phyloP scores from a whole-genome alignment of 2,797 vertebrate species.

The Thripadectes ignobilis region DNA sequence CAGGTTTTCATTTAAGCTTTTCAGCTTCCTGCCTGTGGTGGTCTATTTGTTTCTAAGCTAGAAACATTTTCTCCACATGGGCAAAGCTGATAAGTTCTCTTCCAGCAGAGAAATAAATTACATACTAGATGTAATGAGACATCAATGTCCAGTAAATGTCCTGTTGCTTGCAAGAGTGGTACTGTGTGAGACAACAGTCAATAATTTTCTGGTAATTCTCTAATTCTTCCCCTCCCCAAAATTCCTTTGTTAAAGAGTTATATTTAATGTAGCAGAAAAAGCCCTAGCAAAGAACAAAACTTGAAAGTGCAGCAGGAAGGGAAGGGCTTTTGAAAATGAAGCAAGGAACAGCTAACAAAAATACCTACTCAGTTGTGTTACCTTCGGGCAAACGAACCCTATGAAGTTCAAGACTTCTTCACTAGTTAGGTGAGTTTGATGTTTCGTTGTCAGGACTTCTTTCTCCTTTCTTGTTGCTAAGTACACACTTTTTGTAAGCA shows the following conservation, averaged over 20 bases:
- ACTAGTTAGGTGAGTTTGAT: neutral
- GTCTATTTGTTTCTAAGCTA: slow-evolving; percentile 73
- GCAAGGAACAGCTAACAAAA: neutral
- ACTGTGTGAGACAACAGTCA: slow-evolving; percentile 41
- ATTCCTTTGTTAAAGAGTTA: slow-evolving; percentile 32
- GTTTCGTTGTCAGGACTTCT: neutral
- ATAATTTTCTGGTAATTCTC: slow-evolving; percentile 76
- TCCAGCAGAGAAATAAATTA: slow-evolving; percentile 82
- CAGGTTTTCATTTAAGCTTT: slow-evolving; percentile 74
- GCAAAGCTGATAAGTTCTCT: slow-evolving; percentile 76
- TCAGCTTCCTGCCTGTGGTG: slow-evolving; percentile 68
- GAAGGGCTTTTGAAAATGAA: neutral
- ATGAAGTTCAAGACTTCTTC: neutral
- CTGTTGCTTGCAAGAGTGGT: slow-evolving; percentile 59
- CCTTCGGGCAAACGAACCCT: neutral
- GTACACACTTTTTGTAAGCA: fast-evolving
- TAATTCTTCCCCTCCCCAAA: slow-evolving; percentile 30
- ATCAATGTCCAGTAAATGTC: slow-evolving; percentile 71
- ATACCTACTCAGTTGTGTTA: neutral
- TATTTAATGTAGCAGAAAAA: neutral
- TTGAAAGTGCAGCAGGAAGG: neutral
- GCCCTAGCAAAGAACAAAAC: neutral
- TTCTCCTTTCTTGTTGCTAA: neutral
- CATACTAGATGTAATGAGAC: slow-evolving; percentile 77
- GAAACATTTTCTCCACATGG: slow-evolving; percentile 77